A percentile compares a stretch with the other conserved stretches of the same genome.
Evolutionary conservation across 2,888 invertebrate species (phyloP).

Genomic region (Odontocerum albicorne): DNA sequence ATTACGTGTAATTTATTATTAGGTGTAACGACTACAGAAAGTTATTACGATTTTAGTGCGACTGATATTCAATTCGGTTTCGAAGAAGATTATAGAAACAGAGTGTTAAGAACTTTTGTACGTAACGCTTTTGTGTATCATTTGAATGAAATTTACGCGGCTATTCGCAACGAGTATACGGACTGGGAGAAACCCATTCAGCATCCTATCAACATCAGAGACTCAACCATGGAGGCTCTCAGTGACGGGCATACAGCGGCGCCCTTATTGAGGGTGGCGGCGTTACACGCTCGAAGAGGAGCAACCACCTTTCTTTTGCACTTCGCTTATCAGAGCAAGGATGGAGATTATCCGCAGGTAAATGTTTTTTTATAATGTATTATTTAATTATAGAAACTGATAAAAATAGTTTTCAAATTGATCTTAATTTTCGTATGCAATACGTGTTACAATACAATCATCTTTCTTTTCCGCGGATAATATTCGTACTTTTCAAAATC

Average conservation of each 20-base stretch:
- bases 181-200: slow-evolving; percentile 87
- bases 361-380: too few species aligned
- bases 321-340: slow-evolving; percentile 78
- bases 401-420: too few species aligned
- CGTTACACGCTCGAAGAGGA: slow-evolving; percentile 69
- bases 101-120: slow-evolving; percentile 77
- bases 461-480: too few species aligned
- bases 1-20: slow-evolving; percentile 71
- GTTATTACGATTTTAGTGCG: slow-evolving; percentile 73
- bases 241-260: slow-evolving; percentile 83
- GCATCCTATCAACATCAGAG: slow-evolving; percentile 81
- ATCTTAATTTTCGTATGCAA: too few species aligned
- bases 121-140: slow-evolving; percentile 88
- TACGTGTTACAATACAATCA: too few species aligned
- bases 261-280: slow-evolving; percentile 70
- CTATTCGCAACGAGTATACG: slow-evolving; percentile 87
- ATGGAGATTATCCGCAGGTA: slow-evolving; percentile 72
- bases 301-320: slow-evolving; percentile 78
- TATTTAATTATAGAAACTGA: too few species aligned
- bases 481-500: too few species aligned
- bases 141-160: slow-evolving; percentile 84
- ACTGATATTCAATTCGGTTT: slow-evolving; percentile 79
- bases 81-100: slow-evolving; percentile 76
- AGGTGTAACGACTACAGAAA: slow-evolving; percentile 76
- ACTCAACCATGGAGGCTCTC: slow-evolving; percentile 80